Evolutionary conservation across 2,888 invertebrate genomes (phyloP).

Genomic region (Callosobruchus maculatus): DNA sequence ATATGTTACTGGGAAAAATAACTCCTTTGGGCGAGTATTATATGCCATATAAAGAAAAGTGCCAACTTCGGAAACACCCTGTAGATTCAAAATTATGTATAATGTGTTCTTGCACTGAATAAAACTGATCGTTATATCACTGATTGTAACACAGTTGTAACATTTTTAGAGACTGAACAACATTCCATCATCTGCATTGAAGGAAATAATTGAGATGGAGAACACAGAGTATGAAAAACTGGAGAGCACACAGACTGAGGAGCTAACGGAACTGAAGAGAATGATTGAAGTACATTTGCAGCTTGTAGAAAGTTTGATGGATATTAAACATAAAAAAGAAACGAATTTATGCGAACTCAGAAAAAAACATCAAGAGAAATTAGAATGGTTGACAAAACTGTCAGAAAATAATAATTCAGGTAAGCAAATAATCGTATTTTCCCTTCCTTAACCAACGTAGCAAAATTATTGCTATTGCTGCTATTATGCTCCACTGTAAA

Average conservation of each 20-base stretch:
- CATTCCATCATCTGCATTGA: background rate
- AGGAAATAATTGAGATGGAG: background rate
- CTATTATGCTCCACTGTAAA: no score
- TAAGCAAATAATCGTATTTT: background rate
- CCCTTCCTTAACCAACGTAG: no score
- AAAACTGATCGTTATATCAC: no score
- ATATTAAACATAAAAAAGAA: background rate
- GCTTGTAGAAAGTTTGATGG: background rate
- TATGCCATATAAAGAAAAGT: no score
- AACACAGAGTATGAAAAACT: background rate
- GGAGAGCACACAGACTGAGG: background rate
- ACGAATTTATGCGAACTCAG: background rate
- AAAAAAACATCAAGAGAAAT: background rate
- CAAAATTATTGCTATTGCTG: no score
- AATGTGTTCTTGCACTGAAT: no score
- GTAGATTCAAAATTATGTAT: no score
- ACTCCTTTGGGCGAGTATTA: no score
- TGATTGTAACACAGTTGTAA: no score
- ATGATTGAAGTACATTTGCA: background rate
- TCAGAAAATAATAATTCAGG: background rate
- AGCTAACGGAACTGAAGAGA: background rate
- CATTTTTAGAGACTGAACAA: background rate
- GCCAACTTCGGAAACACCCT: no score
- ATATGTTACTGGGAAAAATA: no score
- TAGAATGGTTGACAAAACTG: background rate